A percentile compares a stretch with the other conserved stretches of the same genome.
Conservation (phyloP, 2,888 invertebrate genomes). For the Euspilapteryx auroguttella region DNA sequence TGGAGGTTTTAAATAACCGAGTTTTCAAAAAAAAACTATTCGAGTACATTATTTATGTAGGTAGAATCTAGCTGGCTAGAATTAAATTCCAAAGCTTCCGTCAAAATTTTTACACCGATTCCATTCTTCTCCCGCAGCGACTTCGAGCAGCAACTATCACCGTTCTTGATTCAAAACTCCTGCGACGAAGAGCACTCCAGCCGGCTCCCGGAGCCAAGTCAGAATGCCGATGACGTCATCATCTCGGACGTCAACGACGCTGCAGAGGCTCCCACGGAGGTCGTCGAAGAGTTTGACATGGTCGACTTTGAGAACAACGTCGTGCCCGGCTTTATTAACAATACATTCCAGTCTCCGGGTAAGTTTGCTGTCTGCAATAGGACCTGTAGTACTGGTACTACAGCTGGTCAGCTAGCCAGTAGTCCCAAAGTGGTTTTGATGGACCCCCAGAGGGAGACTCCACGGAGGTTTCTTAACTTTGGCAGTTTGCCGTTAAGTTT, state of each 20-base stretch:
- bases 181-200: constrained; percentile 31
- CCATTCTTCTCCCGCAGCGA: constrained; percentile 23
- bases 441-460: no score
- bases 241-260: constrained; percentile 33
- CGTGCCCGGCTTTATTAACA: constrained; percentile 45
- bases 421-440: no score
- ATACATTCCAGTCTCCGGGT: constrained; percentile 44
- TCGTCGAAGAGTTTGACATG: constrained; percentile 34
- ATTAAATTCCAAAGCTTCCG: constrained; percentile 7
- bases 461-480: no score
- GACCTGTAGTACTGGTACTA: neutral
- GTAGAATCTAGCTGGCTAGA: no score
- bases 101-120: constrained; percentile 2
- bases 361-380: constrained; percentile 8
- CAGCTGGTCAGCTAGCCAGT: no score
- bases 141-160: constrained; percentile 63
- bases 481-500: no score
- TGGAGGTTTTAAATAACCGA: no score
- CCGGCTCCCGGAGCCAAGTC: constrained; percentile 22
- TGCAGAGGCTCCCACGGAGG: constrained; percentile 20
- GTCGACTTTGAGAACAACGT: constrained; percentile 44
- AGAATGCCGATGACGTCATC: constrained; percentile 31
- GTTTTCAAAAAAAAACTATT: no score
- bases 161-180: constrained; percentile 49
- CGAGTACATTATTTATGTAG: no score